Percentiles rank a stretch among this genome's conserved stretches.
Evolutionary conservation across 2,888 invertebrate species (phyloP).

Genomic region (Dysmachus trigonus): DNA sequence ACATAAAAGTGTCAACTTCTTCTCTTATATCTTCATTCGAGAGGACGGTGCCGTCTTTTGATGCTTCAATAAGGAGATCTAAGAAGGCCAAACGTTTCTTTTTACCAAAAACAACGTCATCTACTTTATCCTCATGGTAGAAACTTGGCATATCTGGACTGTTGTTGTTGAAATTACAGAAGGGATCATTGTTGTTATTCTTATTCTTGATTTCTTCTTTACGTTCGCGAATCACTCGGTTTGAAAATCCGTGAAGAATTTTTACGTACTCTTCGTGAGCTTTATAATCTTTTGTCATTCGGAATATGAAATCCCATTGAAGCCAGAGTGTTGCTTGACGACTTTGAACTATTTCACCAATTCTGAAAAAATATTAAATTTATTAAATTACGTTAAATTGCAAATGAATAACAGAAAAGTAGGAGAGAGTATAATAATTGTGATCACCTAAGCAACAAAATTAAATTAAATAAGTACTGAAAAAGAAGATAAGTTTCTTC

Average conservation of each 20-base stretch:
- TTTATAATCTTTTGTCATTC: constrained; percentile 67
- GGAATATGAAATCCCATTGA: constrained; percentile 70
- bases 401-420: neutral
- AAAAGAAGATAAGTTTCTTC: no score
- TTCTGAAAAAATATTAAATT: constrained; percentile 57
- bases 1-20: constrained; percentile 74
- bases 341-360: constrained; percentile 67
- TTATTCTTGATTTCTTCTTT: constrained; percentile 61
- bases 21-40: constrained; percentile 67
- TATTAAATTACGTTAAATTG: neutral
- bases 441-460: no score
- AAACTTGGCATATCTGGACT: constrained; percentile 55
- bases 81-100: constrained; percentile 69
- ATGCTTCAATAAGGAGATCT: constrained; percentile 69
- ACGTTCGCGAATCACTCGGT: constrained; percentile 66
- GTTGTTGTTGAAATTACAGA: constrained; percentile 53
- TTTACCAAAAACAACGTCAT: constrained; percentile 57
- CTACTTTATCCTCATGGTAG: constrained; percentile 55
- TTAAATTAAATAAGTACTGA: no score
- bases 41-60: constrained; percentile 65
- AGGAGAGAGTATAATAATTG: neutral
- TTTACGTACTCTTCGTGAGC: constrained; percentile 66
- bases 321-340: constrained; percentile 72
- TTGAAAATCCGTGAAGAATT: constrained; percentile 65
- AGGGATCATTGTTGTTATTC: constrained; percentile 53